Conservation (phyloP, 2,113 vertebrate genomes). For the Centropristis striata region DNA sequence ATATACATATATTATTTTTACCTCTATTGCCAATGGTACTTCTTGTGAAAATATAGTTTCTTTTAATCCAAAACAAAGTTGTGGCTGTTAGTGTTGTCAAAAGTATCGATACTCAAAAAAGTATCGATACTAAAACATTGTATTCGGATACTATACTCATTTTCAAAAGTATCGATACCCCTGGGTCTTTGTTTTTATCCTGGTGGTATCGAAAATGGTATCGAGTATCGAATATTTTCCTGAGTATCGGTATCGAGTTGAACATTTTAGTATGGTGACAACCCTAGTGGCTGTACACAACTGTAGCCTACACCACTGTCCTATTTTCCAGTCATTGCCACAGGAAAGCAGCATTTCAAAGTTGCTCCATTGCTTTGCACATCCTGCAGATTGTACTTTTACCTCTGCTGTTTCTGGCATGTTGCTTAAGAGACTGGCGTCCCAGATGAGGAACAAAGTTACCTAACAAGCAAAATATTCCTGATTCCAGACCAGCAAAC, state of each 20-base stretch:
- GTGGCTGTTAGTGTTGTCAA: too few species aligned
- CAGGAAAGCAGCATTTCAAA: conserved; percentile 23
- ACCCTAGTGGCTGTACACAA: not conserved
- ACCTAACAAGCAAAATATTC: not conserved
- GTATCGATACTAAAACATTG: too few species aligned
- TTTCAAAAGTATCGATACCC: too few species aligned
- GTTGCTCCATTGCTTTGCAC: not conserved
- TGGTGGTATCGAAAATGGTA: too few species aligned
- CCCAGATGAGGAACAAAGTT: not conserved
- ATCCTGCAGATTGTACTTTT: conserved; percentile 4
- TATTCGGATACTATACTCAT: too few species aligned
- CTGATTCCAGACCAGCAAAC: not conserved
- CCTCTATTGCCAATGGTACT: not conserved
- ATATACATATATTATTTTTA: conserved; percentile 55
- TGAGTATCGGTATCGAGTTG: too few species aligned
- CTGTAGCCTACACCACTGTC: not conserved
- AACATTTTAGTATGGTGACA: too few species aligned
- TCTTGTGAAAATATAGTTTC: conserved; percentile 9
- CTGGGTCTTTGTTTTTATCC: too few species aligned
- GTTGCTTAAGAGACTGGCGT: not conserved
- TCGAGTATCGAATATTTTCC: too few species aligned
- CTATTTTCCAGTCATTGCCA: conserved; percentile 12
- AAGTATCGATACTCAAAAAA: too few species aligned
- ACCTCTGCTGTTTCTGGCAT: not conserved
- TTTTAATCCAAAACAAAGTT: not conserved